These are phyloP conservation scores for Eulemur mongoz DNA, from an alignment of 2,797 vertebrate genomes.

Conservation along the genomic window DNA sequence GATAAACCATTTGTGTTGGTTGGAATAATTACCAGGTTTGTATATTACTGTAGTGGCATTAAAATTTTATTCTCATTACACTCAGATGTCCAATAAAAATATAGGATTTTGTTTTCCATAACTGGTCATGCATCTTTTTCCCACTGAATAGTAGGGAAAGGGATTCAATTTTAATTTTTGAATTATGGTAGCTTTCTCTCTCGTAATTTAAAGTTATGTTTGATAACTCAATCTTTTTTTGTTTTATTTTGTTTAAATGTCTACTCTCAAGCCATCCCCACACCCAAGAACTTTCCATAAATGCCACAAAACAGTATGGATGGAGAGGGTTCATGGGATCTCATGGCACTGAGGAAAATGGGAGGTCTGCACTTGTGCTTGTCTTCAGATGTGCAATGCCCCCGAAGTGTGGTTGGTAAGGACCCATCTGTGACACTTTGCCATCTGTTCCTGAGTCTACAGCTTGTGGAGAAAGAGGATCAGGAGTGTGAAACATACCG, in stretches of 20 bases:
- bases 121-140: not conserved
- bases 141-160: not conserved
- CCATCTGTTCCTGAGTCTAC: not conserved
- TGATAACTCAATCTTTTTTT: not conserved
- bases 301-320: not conserved
- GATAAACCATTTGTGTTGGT: not conserved
- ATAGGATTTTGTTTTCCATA: not conserved
- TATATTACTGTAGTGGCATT: not conserved
- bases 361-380: not conserved
- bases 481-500: not conserved
- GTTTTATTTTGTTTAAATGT: not conserved
- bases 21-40: not conserved
- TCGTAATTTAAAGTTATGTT: not conserved
- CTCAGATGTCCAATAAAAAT: not conserved
- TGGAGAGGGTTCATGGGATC: not conserved
- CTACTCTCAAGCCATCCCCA: not conserved
- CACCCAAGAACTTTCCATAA: not conserved
- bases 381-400: not conserved
- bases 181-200: not conserved
- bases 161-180: constrained; percentile 7
- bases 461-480: not conserved
- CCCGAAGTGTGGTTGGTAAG: not conserved
- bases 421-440: not conserved
- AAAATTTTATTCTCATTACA: not conserved
- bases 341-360: not conserved